phyloP scores from a whole-genome alignment of 2,888 invertebrate genomes.

The Hypsopygia costalis region DNA sequence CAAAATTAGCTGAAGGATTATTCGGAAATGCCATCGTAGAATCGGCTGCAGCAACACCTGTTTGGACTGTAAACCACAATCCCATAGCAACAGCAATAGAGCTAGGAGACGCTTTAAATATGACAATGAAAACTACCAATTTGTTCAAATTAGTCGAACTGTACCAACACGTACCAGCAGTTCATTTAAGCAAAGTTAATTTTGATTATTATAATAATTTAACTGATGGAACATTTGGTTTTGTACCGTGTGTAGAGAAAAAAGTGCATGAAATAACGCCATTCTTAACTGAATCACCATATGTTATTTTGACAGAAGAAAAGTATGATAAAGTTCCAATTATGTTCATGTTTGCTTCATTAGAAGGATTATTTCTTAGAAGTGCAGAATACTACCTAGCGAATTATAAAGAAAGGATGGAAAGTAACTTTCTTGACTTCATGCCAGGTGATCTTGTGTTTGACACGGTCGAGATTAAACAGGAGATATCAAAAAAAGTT shows the following conservation, averaged over 20 bases:
- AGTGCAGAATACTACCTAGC: slow-evolving; percentile 28
- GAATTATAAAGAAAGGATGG: slow-evolving; percentile 31
- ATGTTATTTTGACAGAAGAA: slow-evolving; percentile 19
- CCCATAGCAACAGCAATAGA: slow-evolving; percentile 28
- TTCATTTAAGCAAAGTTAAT: slow-evolving; percentile 22
- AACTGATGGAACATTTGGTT: slow-evolving; percentile 34
- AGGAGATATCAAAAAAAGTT: slow-evolving; percentile 22
- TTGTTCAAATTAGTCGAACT: slow-evolving; percentile 17
- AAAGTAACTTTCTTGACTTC: slow-evolving; percentile 29
- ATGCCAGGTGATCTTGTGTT: slow-evolving; percentile 34
- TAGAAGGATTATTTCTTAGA: slow-evolving; percentile 31
- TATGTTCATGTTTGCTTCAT: slow-evolving; percentile 27
- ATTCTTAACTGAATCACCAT: slow-evolving; percentile 25
- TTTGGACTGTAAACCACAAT: slow-evolving; percentile 27
- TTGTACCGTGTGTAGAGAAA: slow-evolving; percentile 36
- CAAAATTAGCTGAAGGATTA: slow-evolving; percentile 30
- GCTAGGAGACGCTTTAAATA: slow-evolving; percentile 17
- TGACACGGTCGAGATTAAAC: slow-evolving; percentile 21
- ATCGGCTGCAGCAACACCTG: slow-evolving; percentile 27
- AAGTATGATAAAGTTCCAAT: slow-evolving; percentile 27
- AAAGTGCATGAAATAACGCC: slow-evolving; percentile 16
- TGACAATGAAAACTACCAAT: slow-evolving; percentile 12
- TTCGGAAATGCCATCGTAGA: slow-evolving; percentile 36
- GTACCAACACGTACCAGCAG: slow-evolving; percentile 22
- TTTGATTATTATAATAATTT: slow-evolving; percentile 27